Evolutionary conservation across 2,113 vertebrate species (phyloP), one percentile per base, ranked within the genome.

Genomic region (Oriolus oriolus): DNA sequence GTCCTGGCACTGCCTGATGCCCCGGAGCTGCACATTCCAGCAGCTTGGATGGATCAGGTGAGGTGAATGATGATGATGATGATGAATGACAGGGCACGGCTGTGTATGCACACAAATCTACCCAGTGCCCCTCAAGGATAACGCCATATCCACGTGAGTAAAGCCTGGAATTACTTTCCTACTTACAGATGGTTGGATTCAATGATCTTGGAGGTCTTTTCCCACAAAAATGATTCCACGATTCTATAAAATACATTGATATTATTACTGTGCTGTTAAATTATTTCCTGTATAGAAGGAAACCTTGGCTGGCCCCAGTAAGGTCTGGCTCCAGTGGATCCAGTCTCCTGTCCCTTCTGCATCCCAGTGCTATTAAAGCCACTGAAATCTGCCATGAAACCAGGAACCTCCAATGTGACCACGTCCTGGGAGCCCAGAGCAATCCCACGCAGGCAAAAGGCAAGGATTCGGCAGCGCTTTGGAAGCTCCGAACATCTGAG

Each of bases 61-160:
- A 6, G 53, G 24, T 13, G 37, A 7, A 64, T 8, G 30, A 26
- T 33, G 52, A 27, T 52, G 82, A 64, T 41, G 37, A 28, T 44
- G 74, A 23, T 5, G 70, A 15, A 8, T 30, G 79, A 49, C 79
- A 69, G 35, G 26, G 13, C 33, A 27, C 5, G 45, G 44, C 52
- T 42, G 17, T 44, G 66, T 39, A 56, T 49, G 71, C 41, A 13
- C 70, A 73, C 59, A 49, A 16, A 80, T 22, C 52, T 11, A 2
- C 78, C 30, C 44, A n/a, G 53, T 5, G 13, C 37, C n/a, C 26
- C 41, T 35, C 64, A 17, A 30, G 61, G 57, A 19, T 4, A 18
- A 20, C 0, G 1, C 37, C 47, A 20, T 3, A 16, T 6, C 50
- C 87, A 30, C 0, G 1, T 5, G 16, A 69, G 33, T 1, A 7